Evolutionary conservation across 2,888 invertebrate genomes (phyloP), one percentile per base, ranked within the genome.

Genomic region (Geophilus truncorum): DNA sequence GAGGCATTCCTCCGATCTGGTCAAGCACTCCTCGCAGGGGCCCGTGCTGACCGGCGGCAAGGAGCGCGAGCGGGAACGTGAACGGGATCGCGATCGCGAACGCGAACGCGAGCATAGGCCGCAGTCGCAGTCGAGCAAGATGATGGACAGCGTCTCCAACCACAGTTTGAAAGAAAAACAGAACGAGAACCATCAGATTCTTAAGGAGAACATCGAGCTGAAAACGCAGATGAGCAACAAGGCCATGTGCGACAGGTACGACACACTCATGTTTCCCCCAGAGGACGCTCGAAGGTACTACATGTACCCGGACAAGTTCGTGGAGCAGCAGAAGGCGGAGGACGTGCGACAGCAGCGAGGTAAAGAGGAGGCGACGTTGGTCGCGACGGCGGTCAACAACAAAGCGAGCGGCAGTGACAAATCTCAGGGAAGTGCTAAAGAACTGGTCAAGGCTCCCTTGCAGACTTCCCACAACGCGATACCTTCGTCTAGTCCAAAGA

Each of bases 231-330:
- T 87, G 87, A 86, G 86, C 77, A 82, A 82, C 62, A 82, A 83
- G 30, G 70, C 57, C 62, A 83, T 83, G 76, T 79, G 81, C 40
- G 83, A 83, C 28, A 82, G 83, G 18, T 18, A 84, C 80, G 81
- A 83, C 78, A 81, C 83, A 7, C 81, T 82, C 23, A 23, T 83
- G 12, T 83, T 84, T 25, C 85, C 85, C 18, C 84, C 84, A 21
- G 86, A 87, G 77, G 86, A 87, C 10, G 82, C 85, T 34, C 82
- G 85, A 21, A 83, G 86, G 12, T 85, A 84, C 79, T 85, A 86
- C 0, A 90, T 90, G 81, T 86, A 89, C 40, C 90, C 89, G 80
- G 87, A 87, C 80, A 83, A 84, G 80, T 82, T 84, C 77, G 45
- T 81, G 18, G 82, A 83, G 51, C 32, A 15, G 77, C 79, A 80